Evolutionary conservation across 2,797 vertebrate species (phyloP), one percentile per base, ranked within the genome.

Genomic region (Arvicola amphibius): DNA sequence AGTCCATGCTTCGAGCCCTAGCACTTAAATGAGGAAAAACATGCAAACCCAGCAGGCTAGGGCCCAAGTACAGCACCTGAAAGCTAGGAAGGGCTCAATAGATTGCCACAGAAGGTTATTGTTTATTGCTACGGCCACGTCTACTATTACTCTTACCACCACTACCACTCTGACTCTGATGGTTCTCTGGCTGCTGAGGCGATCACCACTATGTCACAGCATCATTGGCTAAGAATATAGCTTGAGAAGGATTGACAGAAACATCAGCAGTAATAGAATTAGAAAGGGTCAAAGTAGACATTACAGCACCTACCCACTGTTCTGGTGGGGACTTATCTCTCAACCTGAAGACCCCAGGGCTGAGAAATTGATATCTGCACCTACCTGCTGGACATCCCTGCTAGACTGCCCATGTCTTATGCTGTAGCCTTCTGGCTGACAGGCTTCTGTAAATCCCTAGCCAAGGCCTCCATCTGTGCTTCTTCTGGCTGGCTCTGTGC

Each of bases 401-500:
- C 63, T 29, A 4, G 17, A 12, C 5, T 32, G n/a, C 48, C 67
- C 40, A 2, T 93, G 40, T 53, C 37, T 91, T 5, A 6, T 23
- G 23, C 40, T 73, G 8, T 13, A 48, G 43, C 77, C 34, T 83
- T n/a, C 83, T 80, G 77, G 65, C 59, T 23, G 61, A 29, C 16
- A 17, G 34, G 7, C 37, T n/a, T 51, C 8, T 21, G 90, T 25
- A 63, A 73, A 80, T 63, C 27, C 63, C 63, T 1, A 40, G 40
- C 61, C 63, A 69, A 83, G 73, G 27, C 32, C 67, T 94, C 91
- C 14, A 1, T 67, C 73, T 83, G 43, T 25, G 86, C 21, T 27
- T 71, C 13, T 88, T 89, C 73, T 77, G 16, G 46, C 77, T 80
- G 93, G 83, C 59, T 40, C n/a, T n/a, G 85, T 34, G 65, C 59